These are phyloP conservation scores for Gortyna flavago DNA, from an alignment of 2,888 invertebrate genomes.

Conservation along the genomic window DNA sequence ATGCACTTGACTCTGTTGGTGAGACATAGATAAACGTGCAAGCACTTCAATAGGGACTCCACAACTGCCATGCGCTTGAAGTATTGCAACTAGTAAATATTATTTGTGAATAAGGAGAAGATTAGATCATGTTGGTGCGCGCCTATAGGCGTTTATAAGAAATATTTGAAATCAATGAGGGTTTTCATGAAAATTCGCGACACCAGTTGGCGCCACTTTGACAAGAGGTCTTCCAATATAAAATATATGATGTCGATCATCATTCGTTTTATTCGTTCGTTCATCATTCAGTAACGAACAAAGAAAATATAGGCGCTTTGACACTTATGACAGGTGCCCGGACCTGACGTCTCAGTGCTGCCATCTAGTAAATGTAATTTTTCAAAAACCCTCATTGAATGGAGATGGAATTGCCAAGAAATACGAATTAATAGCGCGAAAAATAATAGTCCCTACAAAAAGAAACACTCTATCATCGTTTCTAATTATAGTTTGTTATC, in stretches of 20 bases:
- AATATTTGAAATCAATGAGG: neutral
- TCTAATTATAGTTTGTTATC: slow-evolving; percentile 30
- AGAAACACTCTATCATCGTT: neutral
- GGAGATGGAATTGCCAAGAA: neutral
- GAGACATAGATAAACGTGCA: neutral
- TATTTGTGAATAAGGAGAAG: neutral
- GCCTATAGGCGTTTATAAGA: neutral
- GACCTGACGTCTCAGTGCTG: too few species aligned
- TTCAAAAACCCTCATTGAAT: too few species aligned
- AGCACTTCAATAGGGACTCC: neutral
- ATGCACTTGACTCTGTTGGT: neutral
- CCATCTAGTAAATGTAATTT: too few species aligned
- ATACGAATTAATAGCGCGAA: neutral
- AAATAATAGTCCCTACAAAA: slow-evolving; percentile 7
- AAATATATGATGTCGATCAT: too few species aligned
- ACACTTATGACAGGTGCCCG: too few species aligned
- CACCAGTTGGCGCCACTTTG: too few species aligned
- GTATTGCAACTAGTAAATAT: neutral
- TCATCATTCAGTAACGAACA: too few species aligned
- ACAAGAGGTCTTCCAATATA: too few species aligned
- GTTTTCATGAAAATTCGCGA: too few species aligned
- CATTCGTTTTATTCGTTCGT: too few species aligned
- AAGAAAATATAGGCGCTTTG: too few species aligned
- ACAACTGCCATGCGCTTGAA: neutral
- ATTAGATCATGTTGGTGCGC: too few species aligned